Evolutionary conservation across 1,140 invertebrate genomes (phyloP).

Genomic region (Hydropsyche tenuis): DNA sequence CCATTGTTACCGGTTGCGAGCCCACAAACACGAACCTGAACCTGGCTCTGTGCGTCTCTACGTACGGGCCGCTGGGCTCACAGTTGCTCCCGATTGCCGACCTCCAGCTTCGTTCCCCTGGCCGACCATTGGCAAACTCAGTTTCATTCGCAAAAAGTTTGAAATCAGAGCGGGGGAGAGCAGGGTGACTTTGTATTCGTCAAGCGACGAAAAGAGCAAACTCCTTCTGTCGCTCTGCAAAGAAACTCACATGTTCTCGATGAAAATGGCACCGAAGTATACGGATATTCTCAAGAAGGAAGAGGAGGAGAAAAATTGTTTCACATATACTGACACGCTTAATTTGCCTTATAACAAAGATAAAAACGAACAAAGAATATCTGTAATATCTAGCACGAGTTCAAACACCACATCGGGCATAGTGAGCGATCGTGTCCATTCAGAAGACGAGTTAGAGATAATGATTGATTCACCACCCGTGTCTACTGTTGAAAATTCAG

Average conservation of each 20-base stretch:
- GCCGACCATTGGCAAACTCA: slow-evolving; percentile 92
- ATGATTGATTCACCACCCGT: slow-evolving; percentile 79
- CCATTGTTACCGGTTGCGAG: slow-evolving; percentile 86
- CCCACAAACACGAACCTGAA: slow-evolving; percentile 79
- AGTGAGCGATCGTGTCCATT: slow-evolving; percentile 92
- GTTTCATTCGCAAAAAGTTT: slow-evolving; percentile 96
- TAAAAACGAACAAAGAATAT: slow-evolving; percentile 82
- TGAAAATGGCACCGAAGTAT: slow-evolving; percentile 85
- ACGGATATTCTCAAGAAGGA: slow-evolving; percentile 79
- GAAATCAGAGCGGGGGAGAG: slow-evolving; percentile 89
- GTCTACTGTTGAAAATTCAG: slow-evolving; percentile 59
- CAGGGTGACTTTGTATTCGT: slow-evolving; percentile 88
- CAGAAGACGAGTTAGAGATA: slow-evolving; percentile 89
- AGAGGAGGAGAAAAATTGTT: slow-evolving; percentile 77
- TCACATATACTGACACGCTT: slow-evolving; percentile 70
- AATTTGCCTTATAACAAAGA: slow-evolving; percentile 67
- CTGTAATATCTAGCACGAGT: slow-evolving; percentile 89
- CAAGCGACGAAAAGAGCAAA: slow-evolving; percentile 90
- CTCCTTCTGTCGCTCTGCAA: slow-evolving; percentile 86
- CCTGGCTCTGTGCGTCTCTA: slow-evolving; percentile 78
- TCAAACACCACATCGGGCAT: slow-evolving; percentile 95
- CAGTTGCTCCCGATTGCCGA: slow-evolving; percentile 77
- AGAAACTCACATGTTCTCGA: slow-evolving; percentile 93
- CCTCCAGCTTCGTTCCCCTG: slow-evolving; percentile 81
- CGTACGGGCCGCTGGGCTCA: slow-evolving; percentile 85